Conservation (phyloP, 2,797 vertebrate species). For the Remorina albescens region DNA sequence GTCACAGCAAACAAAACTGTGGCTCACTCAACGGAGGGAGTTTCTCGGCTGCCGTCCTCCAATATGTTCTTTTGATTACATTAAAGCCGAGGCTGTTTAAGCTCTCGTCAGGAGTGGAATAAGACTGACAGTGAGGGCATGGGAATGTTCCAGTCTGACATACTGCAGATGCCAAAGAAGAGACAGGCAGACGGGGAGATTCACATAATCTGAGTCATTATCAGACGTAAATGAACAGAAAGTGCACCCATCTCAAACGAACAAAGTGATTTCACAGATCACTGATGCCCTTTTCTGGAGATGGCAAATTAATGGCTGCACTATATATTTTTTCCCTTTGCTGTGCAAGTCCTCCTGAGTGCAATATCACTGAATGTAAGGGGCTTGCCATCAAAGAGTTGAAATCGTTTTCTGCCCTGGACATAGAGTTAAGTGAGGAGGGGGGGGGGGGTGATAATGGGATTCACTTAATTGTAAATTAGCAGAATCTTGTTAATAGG, state of each 20-base stretch:
- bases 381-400: slow-evolving; percentile 72
- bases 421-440: slow-evolving; percentile 63
- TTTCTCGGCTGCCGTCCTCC: slow-evolving; percentile 83
- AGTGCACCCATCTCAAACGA: slow-evolving; percentile 88
- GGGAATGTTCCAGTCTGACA: slow-evolving; percentile 81
- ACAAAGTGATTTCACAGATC: slow-evolving; percentile 91
- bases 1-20: slow-evolving; percentile 86
- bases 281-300: slow-evolving; percentile 86
- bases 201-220: slow-evolving; percentile 88
- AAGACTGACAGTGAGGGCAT: slow-evolving; percentile 80
- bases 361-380: slow-evolving; percentile 79
- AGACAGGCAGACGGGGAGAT: slow-evolving; percentile 76
- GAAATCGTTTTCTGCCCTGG: slow-evolving; percentile 73
- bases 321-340: slow-evolving; percentile 79
- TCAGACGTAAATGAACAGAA: slow-evolving; percentile 88
- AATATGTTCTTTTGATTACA: slow-evolving; percentile 80
- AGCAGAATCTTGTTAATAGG: slow-evolving; percentile 81
- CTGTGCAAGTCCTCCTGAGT: slow-evolving; percentile 77
- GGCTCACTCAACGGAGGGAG: slow-evolving; percentile 86
- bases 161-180: slow-evolving; percentile 77
- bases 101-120: slow-evolving; percentile 84
- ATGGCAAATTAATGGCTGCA: slow-evolving; percentile 87
- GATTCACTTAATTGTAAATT: slow-evolving; percentile 83
- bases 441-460: slow-evolving; percentile 74
- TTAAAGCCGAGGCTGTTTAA: slow-evolving; percentile 81